A percentile compares a stretch with the other conserved stretches of the same genome.
These are phyloP conservation scores for Hirtodrosophila trivittata DNA, from an alignment of 2,888 invertebrate species.

Conservation along the genomic window DNA sequence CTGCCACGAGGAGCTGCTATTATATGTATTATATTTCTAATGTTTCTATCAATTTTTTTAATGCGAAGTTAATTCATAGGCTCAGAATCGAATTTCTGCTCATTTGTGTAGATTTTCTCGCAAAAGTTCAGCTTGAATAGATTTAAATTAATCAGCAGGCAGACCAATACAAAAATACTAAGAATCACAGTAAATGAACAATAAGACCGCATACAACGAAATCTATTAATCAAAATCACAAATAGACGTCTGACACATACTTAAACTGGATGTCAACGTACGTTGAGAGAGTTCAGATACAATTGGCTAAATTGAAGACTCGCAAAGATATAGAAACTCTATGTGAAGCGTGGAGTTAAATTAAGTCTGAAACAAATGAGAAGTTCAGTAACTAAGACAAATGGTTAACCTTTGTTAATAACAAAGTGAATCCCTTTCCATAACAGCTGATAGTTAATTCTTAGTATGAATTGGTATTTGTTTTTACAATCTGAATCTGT, in stretches of 20 bases:
- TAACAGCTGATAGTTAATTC: too few species aligned
- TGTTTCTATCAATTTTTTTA: conserved; percentile 1
- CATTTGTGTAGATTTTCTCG: conserved; percentile 11
- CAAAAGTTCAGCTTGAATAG: conserved; percentile 40
- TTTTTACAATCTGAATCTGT: too few species aligned
- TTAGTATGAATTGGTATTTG: too few species aligned
- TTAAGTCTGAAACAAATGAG: too few species aligned
- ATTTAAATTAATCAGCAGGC: conserved; percentile 44
- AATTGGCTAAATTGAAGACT: conserved; percentile 1
- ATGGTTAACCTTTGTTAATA: too few species aligned
- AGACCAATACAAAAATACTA: not conserved
- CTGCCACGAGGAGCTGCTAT: conserved; percentile 4
- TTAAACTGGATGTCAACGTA: conserved; percentile 31
- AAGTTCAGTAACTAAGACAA: too few species aligned
- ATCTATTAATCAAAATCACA: conserved; percentile 52
- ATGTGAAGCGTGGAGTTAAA: not conserved
- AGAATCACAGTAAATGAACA: not conserved
- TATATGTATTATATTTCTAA: conserved; percentile 13
- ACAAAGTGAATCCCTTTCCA: too few species aligned
- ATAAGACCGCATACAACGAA: conserved; percentile 26
- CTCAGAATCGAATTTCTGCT: conserved; percentile 5
- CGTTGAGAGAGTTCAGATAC: conserved; percentile 10
- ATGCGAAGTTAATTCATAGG: conserved; percentile 24
- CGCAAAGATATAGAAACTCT: not conserved
- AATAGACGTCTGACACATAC: conserved; percentile 18